These are phyloP conservation scores for Catharus bicknelli DNA, from an alignment of 2,113 vertebrate species.

Conservation along the genomic window DNA sequence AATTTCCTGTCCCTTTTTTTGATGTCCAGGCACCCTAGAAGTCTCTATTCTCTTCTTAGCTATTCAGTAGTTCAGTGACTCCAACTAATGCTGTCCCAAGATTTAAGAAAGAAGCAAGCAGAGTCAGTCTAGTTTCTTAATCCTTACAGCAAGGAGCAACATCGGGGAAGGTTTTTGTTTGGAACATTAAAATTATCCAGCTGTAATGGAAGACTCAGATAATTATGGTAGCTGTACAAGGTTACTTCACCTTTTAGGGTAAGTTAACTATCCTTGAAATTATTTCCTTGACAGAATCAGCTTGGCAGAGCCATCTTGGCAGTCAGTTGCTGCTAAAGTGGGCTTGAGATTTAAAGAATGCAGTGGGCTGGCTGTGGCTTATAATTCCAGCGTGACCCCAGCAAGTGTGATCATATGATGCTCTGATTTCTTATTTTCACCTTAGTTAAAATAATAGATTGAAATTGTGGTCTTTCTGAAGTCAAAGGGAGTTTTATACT, in stretches of 20 bases:
- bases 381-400: background rate
- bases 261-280: background rate
- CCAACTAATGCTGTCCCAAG: background rate
- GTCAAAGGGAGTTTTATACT: background rate
- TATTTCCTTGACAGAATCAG: background rate
- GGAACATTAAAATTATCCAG: background rate
- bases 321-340: slow-evolving; percentile 12
- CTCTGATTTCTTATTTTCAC: background rate
- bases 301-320: background rate
- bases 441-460: background rate
- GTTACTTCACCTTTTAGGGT: background rate
- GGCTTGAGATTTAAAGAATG: slow-evolving; percentile 13
- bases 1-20: background rate
- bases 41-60: background rate
- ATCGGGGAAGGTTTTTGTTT: background rate
- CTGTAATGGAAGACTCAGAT: rapidly evolving
- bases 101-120: background rate
- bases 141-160: background rate
- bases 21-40: background rate
- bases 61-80: background rate
- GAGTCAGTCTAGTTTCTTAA: background rate
- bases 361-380: background rate
- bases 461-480: background rate
- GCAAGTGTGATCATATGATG: background rate
- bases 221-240: background rate